Evolutionary conservation across 2,797 vertebrate species (phyloP).

Genomic region (Semaprochilodus insignis): DNA sequence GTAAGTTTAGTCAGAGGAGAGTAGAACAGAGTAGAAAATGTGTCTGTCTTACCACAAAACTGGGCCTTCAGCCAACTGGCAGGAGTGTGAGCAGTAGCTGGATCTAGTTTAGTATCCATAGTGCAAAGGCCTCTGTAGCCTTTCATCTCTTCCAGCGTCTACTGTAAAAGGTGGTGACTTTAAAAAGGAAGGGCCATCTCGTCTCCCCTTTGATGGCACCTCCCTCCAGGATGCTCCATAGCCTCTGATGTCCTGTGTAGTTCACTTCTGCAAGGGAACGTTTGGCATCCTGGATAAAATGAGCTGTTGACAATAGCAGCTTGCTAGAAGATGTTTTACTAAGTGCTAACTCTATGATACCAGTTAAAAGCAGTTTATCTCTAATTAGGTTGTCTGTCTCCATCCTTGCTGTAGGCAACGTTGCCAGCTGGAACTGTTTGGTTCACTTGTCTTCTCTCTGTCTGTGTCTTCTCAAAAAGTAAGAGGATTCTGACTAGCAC

Average conservation of each 20-base stretch:
- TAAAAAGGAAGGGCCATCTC: slow-evolving; percentile 32
- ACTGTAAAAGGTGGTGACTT: slow-evolving; percentile 38
- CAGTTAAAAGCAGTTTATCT: neutral
- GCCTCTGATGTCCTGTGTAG: slow-evolving; percentile 4
- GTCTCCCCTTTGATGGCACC: slow-evolving; percentile 32
- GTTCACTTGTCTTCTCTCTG: neutral
- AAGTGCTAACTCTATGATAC: neutral
- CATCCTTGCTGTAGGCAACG: neutral
- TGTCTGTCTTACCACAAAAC: neutral
- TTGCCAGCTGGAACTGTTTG: neutral
- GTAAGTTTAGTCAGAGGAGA: neutral
- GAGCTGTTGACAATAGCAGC: neutral
- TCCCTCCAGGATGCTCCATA: slow-evolving; percentile 6
- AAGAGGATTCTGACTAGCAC: neutral
- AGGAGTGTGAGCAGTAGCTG: neutral
- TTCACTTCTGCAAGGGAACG: neutral
- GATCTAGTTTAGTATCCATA: neutral
- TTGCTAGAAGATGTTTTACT: neutral
- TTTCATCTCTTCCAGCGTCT: slow-evolving; percentile 31
- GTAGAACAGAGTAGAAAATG: neutral
- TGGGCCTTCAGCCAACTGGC: neutral
- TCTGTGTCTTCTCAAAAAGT: neutral
- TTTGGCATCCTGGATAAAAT: neutral
- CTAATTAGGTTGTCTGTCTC: neutral
- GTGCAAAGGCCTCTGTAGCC: neutral